Base-by-base conservation (phyloP, 2,888 invertebrate genomes). In the Ariolimax columbianus region DNA sequence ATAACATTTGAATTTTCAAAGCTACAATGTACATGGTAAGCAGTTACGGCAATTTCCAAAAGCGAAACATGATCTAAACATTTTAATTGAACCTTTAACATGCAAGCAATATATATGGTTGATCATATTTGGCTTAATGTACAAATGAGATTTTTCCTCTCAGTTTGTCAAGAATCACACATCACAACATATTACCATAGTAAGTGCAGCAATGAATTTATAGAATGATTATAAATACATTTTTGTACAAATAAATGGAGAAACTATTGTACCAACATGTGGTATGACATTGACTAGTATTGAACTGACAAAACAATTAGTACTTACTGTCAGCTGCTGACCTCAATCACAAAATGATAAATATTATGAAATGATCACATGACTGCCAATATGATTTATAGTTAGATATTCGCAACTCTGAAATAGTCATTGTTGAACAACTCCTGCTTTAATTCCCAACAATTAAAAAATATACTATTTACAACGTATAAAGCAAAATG, bases 71-170 rank as follows among this genome's bases (percentile, higher is more conserved):
- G 47, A 47, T 7, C 7, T 47, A 7, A 11, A 47, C 9, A 47
- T 47, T 47, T 47, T 47, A 7, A 47, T 47, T 47, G 14, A n/a
- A 47, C 14, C 14, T 11, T 47, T 7, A 47, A 7, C 7, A 47
- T 47, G 47, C 47, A 47, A 47, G 47, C 7, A 47, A 47, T 36
- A 68, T 26, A 40, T 26, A 6, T 17, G 70, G 11, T 40, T 72
- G 23, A 23, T 40, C 4, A 11, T 73, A 26, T 3, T 43, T 43
- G 43, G n/a, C 30, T 26, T 72, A 43, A 43, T 73, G 40, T 73
- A 73, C 73, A 73, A 73, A 47, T 73, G 73, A 73, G 73, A 73
- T 73, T 43, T 73, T 40, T n/a, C 73, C 73, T 73, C 73, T n/a
- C n/a, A n/a, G 40, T 26, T 40, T 63, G 9, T 63, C 30, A 4